Evolutionary conservation across 2,797 vertebrate genomes (phyloP).

Genomic region (Lepus oiostolus): DNA sequence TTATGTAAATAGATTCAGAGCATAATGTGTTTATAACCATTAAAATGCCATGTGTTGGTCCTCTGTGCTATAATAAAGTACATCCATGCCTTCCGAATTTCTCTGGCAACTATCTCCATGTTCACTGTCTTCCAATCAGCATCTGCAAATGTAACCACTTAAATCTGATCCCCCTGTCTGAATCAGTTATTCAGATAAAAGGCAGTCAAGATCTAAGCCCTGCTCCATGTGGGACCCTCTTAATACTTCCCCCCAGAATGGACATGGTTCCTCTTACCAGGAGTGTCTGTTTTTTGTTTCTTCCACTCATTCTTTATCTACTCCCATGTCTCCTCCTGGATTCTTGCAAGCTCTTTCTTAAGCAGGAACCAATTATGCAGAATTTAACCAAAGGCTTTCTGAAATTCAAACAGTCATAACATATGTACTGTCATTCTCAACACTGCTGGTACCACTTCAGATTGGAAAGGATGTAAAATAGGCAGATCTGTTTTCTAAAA

Average conservation of each 20-base stretch:
- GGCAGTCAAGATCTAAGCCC: constrained; percentile 83
- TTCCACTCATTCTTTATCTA: constrained; percentile 86
- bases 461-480: constrained; percentile 80
- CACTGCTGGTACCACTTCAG: constrained; percentile 68
- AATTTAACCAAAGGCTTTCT: constrained; percentile 84
- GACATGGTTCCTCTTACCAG: constrained; percentile 80
- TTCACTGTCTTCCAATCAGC: constrained; percentile 80
- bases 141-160: constrained; percentile 87
- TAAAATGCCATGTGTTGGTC: constrained; percentile 69
- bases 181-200: constrained; percentile 88
- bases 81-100: constrained; percentile 70
- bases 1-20: constrained; percentile 69
- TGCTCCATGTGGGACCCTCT: constrained; percentile 82
- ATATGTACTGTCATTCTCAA: constrained; percentile 82
- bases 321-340: constrained; percentile 83
- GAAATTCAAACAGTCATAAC: constrained; percentile 86
- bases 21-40: constrained; percentile 72
- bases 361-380: constrained; percentile 85
- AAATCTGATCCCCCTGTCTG: constrained; percentile 87
- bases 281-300: constrained; percentile 88
- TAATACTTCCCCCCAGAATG: constrained; percentile 79
- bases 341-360: constrained; percentile 83
- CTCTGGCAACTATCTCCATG: constrained; percentile 76
- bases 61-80: constrained; percentile 73
- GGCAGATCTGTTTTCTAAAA: constrained; percentile 49